Conservation (phyloP, 2,888 invertebrate species). For the Notocelia uddmanniana region DNA sequence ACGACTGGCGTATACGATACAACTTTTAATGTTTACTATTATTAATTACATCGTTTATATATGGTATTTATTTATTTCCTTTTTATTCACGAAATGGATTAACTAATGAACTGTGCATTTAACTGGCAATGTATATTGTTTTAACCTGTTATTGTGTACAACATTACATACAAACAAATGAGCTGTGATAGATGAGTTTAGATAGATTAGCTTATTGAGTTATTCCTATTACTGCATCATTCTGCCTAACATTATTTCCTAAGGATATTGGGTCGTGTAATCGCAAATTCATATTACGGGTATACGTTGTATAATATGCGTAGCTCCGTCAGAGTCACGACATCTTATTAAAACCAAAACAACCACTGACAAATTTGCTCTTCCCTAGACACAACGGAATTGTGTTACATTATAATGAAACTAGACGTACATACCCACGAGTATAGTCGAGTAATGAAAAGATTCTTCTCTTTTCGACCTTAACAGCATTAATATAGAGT, state of each 20-base stretch:
- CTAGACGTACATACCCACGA: not conserved
- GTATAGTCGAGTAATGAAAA: too few relatives aligned
- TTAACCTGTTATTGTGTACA: too few relatives aligned
- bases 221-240: not conserved
- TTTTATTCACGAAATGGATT: not conserved
- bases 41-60: not conserved
- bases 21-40: constrained; percentile 10
- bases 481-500: too few relatives aligned
- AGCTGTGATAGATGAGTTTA: too few relatives aligned
- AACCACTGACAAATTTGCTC: constrained; percentile 17
- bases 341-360: constrained; percentile 44
- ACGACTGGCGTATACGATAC: constrained; percentile 5
- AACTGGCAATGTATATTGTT: too few relatives aligned
- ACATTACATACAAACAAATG: too few relatives aligned
- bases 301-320: constrained; percentile 26
- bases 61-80: not conserved
- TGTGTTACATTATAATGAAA: constrained; percentile 20
- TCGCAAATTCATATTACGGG: constrained; percentile 24
- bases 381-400: constrained; percentile 22
- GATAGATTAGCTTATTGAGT: too few relatives aligned
- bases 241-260: constrained; percentile 43
- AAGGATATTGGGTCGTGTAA: constrained; percentile 43
- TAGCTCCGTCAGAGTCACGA: constrained; percentile 36
- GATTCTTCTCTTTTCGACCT: too few relatives aligned
- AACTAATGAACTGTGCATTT: not conserved